Evolutionary conservation across 2,888 invertebrate genomes (phyloP), one percentile per base, ranked within the genome.

Genomic region (Trilocha varians): DNA sequence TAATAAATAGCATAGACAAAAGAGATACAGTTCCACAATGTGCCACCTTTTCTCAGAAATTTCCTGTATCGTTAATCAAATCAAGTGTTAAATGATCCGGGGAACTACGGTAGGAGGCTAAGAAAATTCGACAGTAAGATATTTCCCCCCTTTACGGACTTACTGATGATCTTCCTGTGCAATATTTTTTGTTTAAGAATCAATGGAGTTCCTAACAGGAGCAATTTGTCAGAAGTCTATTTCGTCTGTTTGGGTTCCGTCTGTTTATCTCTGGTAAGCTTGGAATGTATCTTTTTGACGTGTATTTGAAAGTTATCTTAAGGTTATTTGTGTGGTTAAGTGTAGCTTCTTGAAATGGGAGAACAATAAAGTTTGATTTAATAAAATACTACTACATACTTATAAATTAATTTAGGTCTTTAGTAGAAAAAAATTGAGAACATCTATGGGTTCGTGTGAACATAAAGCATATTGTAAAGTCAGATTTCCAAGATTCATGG

Each of bases 201-300:
- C 75, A 75, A 77, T 78, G 70, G 63, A 69, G 66, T 72, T 67
- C 64, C 70, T 74, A 71, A 74, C 64, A 67, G 60, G 55, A 64
- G 65, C 70, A 65, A 78, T 79, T 79, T 78, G 70, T 79, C 74
- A 72, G 59, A 53, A 64, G 66, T 61, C 62, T 67, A 66, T 65
- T 69, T 68, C 68, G 70, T 70, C 70, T 64, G 66, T 60, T 63
- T 50, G 55, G 61, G 63, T 68, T 66, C 62, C 43, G 53, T 48
- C 44, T 65, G 62, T 65, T 65, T 67, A 63, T 71, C 57, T 62
- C 64, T 52, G 52, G 57, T 53, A 54, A 58, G 3, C 18, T 40
- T 13, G 16, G 16, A 35, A 15, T 32, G 16, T n/a, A n/a, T n/a
- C n/a, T n/a, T n/a, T n/a, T n/a, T n/a, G n/a, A n/a, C n/a, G n/a